phyloP scores from a whole-genome alignment of 1,140 invertebrate species.

The Drosophila pruinosa region DNA sequence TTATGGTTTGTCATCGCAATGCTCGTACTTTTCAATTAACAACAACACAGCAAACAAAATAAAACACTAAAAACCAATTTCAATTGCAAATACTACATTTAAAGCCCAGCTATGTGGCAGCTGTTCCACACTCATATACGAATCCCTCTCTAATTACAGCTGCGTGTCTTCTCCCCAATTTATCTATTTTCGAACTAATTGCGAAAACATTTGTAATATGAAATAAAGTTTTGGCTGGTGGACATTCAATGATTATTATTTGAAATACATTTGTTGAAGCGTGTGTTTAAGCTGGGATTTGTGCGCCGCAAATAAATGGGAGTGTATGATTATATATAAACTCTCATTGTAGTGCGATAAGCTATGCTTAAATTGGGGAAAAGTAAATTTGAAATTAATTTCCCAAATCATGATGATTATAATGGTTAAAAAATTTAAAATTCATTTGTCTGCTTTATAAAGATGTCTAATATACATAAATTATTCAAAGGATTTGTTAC shows the following conservation, averaged over 20 bases:
- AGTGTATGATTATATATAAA: background rate
- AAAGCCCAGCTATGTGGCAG: background rate
- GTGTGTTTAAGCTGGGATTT: background rate
- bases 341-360: too few species aligned
- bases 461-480: too few species aligned
- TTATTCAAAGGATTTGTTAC: too few species aligned
- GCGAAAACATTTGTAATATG: slow-evolving; percentile 15
- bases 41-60: background rate
- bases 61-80: slow-evolving; percentile 4
- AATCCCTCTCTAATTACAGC: slow-evolving; percentile 13
- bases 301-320: background rate
- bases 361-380: background rate
- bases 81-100: slow-evolving; percentile 17
- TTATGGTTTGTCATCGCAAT: background rate
- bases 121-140: background rate
- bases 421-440: too few species aligned
- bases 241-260: background rate
- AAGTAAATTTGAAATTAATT: too few species aligned
- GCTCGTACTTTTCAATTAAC: slow-evolving; percentile 53
- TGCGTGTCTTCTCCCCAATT: background rate
- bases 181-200: slow-evolving; percentile 14
- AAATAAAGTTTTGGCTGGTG: background rate
- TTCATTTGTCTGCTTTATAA: too few species aligned
- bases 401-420: too few species aligned
- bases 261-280: background rate